These are phyloP conservation scores for Graptemys geographica DNA, from an alignment of 2,797 vertebrate species.

Conservation along the genomic window DNA sequence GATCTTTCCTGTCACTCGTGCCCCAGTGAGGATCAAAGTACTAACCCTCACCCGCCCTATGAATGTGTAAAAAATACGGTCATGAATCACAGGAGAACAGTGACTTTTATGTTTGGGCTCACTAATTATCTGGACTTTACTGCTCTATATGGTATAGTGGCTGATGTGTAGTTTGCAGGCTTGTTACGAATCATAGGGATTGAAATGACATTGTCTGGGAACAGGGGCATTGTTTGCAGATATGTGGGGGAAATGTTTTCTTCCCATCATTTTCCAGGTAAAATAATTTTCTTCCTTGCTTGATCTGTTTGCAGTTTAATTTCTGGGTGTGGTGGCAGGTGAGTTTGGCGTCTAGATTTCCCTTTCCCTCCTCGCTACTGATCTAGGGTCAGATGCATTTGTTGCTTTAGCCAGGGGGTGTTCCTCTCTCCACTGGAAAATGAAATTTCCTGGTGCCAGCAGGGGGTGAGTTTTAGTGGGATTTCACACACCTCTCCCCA, in stretches of 20 bases:
- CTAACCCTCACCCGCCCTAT: not conserved
- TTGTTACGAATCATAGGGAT: not conserved
- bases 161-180: not conserved
- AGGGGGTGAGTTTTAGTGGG: not conserved
- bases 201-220: not conserved
- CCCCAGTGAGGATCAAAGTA: not conserved
- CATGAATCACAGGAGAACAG: not conserved
- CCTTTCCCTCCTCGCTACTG: not conserved
- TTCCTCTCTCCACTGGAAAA: no score
- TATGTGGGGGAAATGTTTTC: not conserved
- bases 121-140: not conserved
- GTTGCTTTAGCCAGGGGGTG: no score
- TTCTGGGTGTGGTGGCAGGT: fast-evolving
- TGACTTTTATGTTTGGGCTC: not conserved
- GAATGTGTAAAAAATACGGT: not conserved
- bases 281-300: no score
- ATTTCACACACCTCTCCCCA: not conserved
- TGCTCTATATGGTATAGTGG: not conserved
- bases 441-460: no score
- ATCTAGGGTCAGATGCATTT: no score
- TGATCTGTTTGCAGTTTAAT: not conserved
- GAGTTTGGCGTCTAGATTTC: fast-evolving
- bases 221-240: not conserved
- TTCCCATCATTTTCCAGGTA: not conserved
- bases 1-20: fast-evolving